phyloP scores from a whole-genome alignment of 2,113 vertebrate species.

The Callipepla squamata region DNA sequence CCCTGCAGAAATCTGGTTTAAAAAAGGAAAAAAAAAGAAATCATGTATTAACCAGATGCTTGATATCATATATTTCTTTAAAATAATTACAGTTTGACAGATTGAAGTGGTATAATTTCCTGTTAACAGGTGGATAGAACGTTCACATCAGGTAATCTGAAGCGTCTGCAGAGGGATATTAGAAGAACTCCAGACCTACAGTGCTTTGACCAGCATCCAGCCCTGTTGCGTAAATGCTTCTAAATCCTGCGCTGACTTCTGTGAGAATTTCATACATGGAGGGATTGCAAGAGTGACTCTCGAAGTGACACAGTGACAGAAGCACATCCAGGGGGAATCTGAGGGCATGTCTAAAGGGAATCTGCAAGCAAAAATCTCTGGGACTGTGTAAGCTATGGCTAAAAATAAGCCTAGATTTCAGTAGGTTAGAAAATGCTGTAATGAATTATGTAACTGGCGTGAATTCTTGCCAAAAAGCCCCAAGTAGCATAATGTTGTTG shows the following conservation, averaged over 20 bases:
- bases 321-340: not conserved
- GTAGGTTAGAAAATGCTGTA: constrained; percentile 52
- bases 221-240: not conserved
- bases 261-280: not conserved
- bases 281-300: not conserved
- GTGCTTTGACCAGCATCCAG: not conserved
- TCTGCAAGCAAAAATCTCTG: not conserved
- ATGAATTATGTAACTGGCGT: constrained; percentile 56
- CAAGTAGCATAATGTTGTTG: constrained; percentile 48
- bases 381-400: not conserved
- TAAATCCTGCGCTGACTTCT: not conserved
- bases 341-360: constrained; percentile 1
- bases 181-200: not conserved
- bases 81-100: not conserved
- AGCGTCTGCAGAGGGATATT: not conserved
- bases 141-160: not conserved
- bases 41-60: not conserved
- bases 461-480: constrained; percentile 55
- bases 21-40: not conserved
- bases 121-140: not conserved
- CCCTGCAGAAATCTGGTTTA: not conserved
- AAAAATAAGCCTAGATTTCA: constrained; percentile 49
- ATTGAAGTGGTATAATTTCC: not conserved
- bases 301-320: constrained; percentile 16
- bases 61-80: not conserved